Conservation (phyloP, 2,888 invertebrate species). For the Hipparchia sbordonii region DNA sequence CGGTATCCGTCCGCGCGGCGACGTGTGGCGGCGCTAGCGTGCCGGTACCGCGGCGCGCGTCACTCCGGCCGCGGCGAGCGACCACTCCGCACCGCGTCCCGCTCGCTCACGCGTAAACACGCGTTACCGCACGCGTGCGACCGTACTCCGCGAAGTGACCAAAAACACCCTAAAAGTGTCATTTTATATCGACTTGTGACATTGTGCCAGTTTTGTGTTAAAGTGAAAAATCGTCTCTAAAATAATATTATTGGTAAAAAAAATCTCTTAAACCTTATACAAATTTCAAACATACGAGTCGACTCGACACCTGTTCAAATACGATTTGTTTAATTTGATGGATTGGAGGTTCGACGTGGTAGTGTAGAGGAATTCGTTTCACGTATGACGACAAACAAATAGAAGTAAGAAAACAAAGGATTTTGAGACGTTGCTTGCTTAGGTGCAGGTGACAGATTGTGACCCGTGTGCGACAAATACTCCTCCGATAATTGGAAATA, state of each 20-base stretch:
- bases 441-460: constrained; percentile 73
- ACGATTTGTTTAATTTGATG: constrained; percentile 66
- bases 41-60: constrained; percentile 59
- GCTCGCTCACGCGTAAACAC: constrained; percentile 46
- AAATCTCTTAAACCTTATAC: neutral
- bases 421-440: constrained; percentile 67
- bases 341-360: constrained; percentile 52
- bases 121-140: constrained; percentile 29
- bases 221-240: constrained; percentile 37
- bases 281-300: constrained; percentile 4
- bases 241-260: constrained; percentile 40
- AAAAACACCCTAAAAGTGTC: constrained; percentile 35
- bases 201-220: constrained; percentile 60
- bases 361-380: constrained; percentile 66
- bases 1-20: constrained; percentile 46
- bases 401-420: constrained; percentile 75
- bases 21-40: constrained; percentile 52
- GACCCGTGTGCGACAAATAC: constrained; percentile 43
- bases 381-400: constrained; percentile 74
- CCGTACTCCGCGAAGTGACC: constrained; percentile 61
- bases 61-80: constrained; percentile 80
- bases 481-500: constrained; percentile 28
- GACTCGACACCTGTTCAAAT: constrained; percentile 66
- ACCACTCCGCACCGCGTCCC: constrained; percentile 59
- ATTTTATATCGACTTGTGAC: constrained; percentile 1